These are phyloP conservation scores for Stomatorhinus walkeri DNA, from an alignment of 2,797 vertebrate species.

Conservation along the genomic window DNA sequence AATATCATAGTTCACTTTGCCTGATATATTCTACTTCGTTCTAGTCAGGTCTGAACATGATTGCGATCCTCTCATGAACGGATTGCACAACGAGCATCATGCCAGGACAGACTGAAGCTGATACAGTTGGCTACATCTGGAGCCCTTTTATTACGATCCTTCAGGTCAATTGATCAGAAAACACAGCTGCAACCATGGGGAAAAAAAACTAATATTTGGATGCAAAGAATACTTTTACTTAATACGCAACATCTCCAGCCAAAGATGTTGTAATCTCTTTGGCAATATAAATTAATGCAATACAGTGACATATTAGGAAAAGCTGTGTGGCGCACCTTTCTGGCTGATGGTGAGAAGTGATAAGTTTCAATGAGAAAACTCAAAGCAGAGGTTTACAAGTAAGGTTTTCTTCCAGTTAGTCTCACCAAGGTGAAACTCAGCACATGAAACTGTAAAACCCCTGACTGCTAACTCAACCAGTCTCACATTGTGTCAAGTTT, in stretches of 20 bases:
- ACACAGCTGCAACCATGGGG: background rate
- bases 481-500: background rate
- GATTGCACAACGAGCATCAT: background rate
- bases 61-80: background rate
- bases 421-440: background rate
- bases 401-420: background rate
- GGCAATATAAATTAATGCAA: background rate
- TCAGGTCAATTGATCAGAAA: background rate
- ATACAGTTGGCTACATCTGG: background rate
- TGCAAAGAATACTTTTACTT: background rate
- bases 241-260: background rate
- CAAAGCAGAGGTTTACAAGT: background rate
- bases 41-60: background rate
- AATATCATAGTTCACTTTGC: background rate
- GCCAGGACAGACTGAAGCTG: background rate
- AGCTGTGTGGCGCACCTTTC: background rate
- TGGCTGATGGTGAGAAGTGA: background rate
- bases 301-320: background rate
- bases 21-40: background rate
- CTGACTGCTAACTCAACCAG: background rate
- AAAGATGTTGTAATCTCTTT: background rate
- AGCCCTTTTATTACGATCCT: background rate
- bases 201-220: background rate
- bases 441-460: background rate
- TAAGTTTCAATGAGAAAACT: background rate